Evolutionary conservation across 2,888 invertebrate species (phyloP).

Genomic region (Epirrhoe alternata): DNA sequence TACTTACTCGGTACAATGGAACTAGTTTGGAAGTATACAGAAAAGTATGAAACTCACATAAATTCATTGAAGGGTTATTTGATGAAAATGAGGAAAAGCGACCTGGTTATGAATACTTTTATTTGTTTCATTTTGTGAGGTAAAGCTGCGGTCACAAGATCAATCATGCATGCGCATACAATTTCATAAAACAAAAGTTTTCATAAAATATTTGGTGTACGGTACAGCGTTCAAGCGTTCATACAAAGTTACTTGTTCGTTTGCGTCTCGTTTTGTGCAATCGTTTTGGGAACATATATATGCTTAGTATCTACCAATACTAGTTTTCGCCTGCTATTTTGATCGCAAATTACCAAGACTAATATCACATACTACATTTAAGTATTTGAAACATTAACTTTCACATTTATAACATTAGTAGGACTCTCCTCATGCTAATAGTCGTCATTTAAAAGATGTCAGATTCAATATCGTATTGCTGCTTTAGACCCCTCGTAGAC

Average conservation of each 20-base stretch:
- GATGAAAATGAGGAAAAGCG: background rate
- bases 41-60: slow-evolving; percentile 22
- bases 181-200: background rate
- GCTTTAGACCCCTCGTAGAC: too few relatives aligned
- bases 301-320: too few relatives aligned
- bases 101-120: background rate
- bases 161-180: background rate
- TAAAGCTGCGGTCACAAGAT: background rate
- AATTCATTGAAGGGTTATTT: slow-evolving; percentile 7
- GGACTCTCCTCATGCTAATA: too few relatives aligned
- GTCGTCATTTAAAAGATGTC: too few relatives aligned
- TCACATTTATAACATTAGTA: too few relatives aligned
- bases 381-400: too few relatives aligned
- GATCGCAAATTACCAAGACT: too few relatives aligned
- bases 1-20: slow-evolving; percentile 35
- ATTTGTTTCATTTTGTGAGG: slow-evolving; percentile 1
- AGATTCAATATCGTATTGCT: too few relatives aligned
- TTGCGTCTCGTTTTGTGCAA: too few relatives aligned
- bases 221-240: background rate
- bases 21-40: slow-evolving; percentile 47
- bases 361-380: too few relatives aligned
- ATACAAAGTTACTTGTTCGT: background rate
- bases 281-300: too few relatives aligned
- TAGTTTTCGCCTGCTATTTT: too few relatives aligned
- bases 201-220: background rate